Evolutionary conservation across 1,140 invertebrate genomes (phyloP).

Genomic region (Lethrus apterus): DNA sequence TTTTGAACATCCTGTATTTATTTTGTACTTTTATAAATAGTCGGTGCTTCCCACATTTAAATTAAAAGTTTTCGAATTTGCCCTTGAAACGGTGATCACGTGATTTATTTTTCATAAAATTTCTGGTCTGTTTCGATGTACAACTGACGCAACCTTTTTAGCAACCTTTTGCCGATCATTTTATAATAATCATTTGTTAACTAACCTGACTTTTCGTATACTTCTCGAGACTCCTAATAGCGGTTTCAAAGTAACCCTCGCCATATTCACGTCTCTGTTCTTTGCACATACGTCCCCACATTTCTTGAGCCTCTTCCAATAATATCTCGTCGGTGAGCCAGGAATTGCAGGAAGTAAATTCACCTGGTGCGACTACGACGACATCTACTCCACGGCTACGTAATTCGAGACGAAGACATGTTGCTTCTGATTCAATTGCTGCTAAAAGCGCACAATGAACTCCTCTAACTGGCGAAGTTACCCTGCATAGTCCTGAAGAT

Average conservation of each 20-base stretch:
- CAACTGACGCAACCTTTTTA: too few species aligned
- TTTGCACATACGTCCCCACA: constrained; percentile 69
- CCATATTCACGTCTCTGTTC: constrained; percentile 70
- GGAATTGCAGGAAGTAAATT: constrained; percentile 67
- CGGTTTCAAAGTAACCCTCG: constrained; percentile 72
- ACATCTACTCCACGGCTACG: constrained; percentile 63
- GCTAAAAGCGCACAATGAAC: constrained; percentile 72
- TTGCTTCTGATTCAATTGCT: constrained; percentile 71
- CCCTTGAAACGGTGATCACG: too few species aligned
- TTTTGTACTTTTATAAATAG: too few species aligned
- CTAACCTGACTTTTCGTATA: constrained; percentile 61
- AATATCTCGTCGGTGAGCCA: constrained; percentile 66
- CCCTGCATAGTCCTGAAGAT: constrained; percentile 63
- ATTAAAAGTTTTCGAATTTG: too few species aligned
- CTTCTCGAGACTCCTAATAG: constrained; percentile 65
- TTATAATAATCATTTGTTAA: too few species aligned
- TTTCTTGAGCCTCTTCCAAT: constrained; percentile 66
- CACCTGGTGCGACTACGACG: constrained; percentile 73
- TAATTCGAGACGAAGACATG: constrained; percentile 75
- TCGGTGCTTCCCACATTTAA: too few species aligned
- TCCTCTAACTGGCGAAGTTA: constrained; percentile 66
- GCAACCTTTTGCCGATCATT: too few species aligned
- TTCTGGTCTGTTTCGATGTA: too few species aligned
- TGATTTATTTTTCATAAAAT: too few species aligned
- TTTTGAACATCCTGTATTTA: too few species aligned